phyloP scores from a whole-genome alignment of 1,140 invertebrate genomes.

The Euglossa dilemma region DNA sequence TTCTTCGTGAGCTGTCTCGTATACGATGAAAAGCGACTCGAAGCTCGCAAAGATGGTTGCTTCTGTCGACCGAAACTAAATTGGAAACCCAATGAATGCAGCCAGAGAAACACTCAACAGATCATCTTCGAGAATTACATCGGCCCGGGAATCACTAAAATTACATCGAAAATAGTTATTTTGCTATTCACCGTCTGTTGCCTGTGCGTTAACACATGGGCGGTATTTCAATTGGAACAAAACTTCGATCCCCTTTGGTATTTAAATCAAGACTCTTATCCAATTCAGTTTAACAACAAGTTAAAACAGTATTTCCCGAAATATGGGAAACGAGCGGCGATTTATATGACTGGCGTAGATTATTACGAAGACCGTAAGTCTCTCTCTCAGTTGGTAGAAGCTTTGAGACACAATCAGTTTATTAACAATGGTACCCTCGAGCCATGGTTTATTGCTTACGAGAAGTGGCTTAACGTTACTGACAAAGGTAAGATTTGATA shows the following conservation, averaged over 20 bases:
- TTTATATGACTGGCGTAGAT: constrained; percentile 81
- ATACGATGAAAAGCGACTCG: constrained; percentile 82
- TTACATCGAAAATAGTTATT: constrained; percentile 80
- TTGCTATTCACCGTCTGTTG: constrained; percentile 75
- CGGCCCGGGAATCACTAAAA: constrained; percentile 80
- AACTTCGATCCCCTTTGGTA: constrained; percentile 85
- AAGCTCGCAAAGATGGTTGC: constrained; percentile 81
- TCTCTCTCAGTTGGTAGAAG: constrained; percentile 67
- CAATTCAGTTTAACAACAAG: constrained; percentile 78
- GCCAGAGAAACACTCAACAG: constrained; percentile 80
- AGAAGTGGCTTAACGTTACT: constrained; percentile 71
- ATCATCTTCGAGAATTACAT: constrained; percentile 82
- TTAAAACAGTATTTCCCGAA: constrained; percentile 81
- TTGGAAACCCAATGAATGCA: constrained; percentile 82
- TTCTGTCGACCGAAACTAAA: constrained; percentile 76
- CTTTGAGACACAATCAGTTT: constrained; percentile 73
- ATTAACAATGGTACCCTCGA: constrained; percentile 78
- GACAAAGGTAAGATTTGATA: constrained; percentile 63
- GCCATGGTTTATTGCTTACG: constrained; percentile 77
- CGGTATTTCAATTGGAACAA: constrained; percentile 82
- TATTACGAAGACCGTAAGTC: constrained; percentile 76
- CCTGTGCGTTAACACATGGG: constrained; percentile 76
- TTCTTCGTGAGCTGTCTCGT: constrained; percentile 84
- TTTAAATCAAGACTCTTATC: constrained; percentile 82
- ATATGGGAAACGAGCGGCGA: constrained; percentile 80